Evolutionary conservation across 2,888 invertebrate genomes (phyloP).

Genomic region (Folsomia manolachei): DNA sequence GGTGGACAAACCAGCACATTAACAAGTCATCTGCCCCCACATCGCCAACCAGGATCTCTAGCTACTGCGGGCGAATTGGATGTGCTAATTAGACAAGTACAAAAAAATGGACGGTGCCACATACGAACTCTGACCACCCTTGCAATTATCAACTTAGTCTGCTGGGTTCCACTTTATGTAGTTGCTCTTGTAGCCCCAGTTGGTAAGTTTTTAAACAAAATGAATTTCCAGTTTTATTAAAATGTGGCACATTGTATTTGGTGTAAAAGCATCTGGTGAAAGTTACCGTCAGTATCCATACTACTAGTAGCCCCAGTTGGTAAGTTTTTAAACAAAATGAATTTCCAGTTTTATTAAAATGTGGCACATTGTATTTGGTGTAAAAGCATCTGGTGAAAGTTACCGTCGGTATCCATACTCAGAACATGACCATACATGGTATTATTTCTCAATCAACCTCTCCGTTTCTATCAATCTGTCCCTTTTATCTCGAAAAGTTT

Average conservation of each 20-base stretch:
- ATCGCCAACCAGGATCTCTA: conserved; percentile 2
- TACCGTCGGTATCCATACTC: too few relatives aligned
- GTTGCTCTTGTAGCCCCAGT: conserved; percentile 75
- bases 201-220: conserved; percentile 48
- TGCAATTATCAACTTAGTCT: conserved; percentile 77
- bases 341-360: too few relatives aligned
- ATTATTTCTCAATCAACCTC: background rate
- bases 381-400: too few relatives aligned
- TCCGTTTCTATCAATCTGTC: background rate
- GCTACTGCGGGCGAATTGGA: conserved; percentile 47
- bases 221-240: too few relatives aligned
- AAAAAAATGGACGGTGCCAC: conserved; percentile 48
- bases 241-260: too few relatives aligned
- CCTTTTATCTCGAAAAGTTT: background rate
- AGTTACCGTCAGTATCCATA: too few relatives aligned
- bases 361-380: too few relatives aligned
- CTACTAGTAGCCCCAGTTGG: conserved; percentile 68
- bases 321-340: conserved; percentile 41
- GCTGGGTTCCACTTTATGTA: conserved; percentile 87
- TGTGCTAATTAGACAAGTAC: conserved; percentile 48
- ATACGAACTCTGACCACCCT: conserved; percentile 83
- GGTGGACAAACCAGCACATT: conserved; percentile 38
- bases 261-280: too few relatives aligned
- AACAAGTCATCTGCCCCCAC: conserved; percentile 25
- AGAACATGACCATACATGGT: too few relatives aligned